Base-by-base conservation (phyloP, 2,113 vertebrate species). In the Geococcyx californianus region DNA sequence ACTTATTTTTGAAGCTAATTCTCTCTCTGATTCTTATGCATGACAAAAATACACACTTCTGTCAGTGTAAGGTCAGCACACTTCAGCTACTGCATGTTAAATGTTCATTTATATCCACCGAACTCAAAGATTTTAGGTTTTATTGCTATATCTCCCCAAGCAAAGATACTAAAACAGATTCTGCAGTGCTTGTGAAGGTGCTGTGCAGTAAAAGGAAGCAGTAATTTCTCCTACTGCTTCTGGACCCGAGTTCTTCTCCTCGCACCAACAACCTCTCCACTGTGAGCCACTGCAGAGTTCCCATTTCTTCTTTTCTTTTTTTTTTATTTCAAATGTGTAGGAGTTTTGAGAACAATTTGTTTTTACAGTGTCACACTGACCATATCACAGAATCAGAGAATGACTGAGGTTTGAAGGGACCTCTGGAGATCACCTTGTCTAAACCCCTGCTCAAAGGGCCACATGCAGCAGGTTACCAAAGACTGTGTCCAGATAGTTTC, bases 31-130 rank as follows among this genome's bases (percentile, higher is more conserved):
- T 54, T 70, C 12, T 73, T 58, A 49, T 1, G 2, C 54, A 31
- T 12, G 14, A 62, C 42, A 58, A 78, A 70, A 34, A 1, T 24
- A 20, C 8, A 29, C 0, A 0, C 52, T 78, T 90, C 38, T 49
- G 49, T 17, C 6, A 28, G 3, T 49, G 1, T 49, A 38, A 87
- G 34, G 29, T 78, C 45, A 40, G 45, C 38, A 49, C 1, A 1
- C 47, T 75, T 93, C 12, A 23, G 13, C 26, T 55, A 20, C 44
- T 56, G 13, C 11, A 18, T 28, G 4, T 23, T 67, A 59, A 75
- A 84, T 36, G 6, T 0, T 11, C 19, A 42, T 75, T 78, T 49
- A 44, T 31, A 59, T 11, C 13, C 40, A 56, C 21, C 79, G 25
- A 33, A 6, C 4, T 33, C 31, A 38, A 77, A 47, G 9, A 24